Evolutionary conservation across 2,888 invertebrate species (phyloP), one percentile per base, ranked within the genome.

Genomic region (Polyploca ridens): DNA sequence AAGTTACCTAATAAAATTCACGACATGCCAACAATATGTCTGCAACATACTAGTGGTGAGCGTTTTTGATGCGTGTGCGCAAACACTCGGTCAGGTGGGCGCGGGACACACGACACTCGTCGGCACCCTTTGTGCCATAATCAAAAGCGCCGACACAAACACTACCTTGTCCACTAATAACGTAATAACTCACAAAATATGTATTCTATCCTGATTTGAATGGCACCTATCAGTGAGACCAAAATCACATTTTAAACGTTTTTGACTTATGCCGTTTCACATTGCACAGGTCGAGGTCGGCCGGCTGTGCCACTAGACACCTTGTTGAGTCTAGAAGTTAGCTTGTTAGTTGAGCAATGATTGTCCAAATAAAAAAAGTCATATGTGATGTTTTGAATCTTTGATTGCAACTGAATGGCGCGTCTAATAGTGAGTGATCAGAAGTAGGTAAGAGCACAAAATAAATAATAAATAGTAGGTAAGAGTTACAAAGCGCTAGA

Each of bases 61-160:
- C 69, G 68, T 54, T 69, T 75, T 73, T 67, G 74, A 77, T 81
- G 83, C 83, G 79, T 76, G 67, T 75, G 78, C 79, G 84, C 87
- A 89, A 88, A 88, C 90, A 91, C 69, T 27, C 76, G 81, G 85
- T 93, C 93, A 93, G 93, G 93, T 93, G 93, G 89, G 90, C 88
- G 86, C 81, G 81, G 41, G 89, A 86, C 90, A 91, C 84, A 86
- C 89, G 90, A 90, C 91, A 90, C 90, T 86, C 83, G 82, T 85
- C 91, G 93, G 93, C 89, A 80, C 89, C 88, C 90, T 93, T 93
- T 93, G 88, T 90, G 72, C 79, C 64, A 68, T 81, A 84, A 87
- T 93, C 93, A 93, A 93, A 93, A 79, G 87, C 67, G 81, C 93
- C 93, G 93, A 89, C 91, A 79, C 90, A 90, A 90, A 88, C 82